Conservation (phyloP, 2,888 invertebrate genomes). For the Cybosia mesomella region DNA sequence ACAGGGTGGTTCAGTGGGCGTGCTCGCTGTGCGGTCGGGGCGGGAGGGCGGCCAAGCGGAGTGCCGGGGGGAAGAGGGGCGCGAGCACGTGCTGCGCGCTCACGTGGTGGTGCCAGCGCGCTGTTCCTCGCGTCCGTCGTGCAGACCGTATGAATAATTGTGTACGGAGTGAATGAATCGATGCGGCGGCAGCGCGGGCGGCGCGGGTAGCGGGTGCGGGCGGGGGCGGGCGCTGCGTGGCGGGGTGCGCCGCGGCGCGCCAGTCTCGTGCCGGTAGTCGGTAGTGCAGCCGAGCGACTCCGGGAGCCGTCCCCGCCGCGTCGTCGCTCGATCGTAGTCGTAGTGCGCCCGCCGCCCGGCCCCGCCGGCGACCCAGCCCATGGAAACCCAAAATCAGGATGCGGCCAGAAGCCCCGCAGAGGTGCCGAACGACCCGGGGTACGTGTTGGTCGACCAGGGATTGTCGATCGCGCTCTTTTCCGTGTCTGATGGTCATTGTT, state of each 20-base stretch:
- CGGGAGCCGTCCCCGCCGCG: slow-evolving; percentile 88
- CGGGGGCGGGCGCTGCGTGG: slow-evolving; percentile 73
- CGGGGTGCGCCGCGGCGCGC: slow-evolving; percentile 83
- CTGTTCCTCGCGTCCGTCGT: slow-evolving; percentile 72
- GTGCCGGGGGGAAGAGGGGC: slow-evolving; percentile 59
- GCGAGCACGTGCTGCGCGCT: slow-evolving; percentile 83
- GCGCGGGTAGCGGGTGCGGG: slow-evolving; percentile 62
- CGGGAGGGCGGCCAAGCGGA: slow-evolving; percentile 58
- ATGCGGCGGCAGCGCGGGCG: slow-evolving; percentile 77
- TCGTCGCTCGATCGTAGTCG: slow-evolving; percentile 87
- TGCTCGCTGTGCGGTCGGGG: slow-evolving; percentile 61
- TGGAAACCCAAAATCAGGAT: slow-evolving; percentile 94
- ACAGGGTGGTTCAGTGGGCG: slow-evolving; percentile 63
- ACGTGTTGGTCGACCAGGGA: slow-evolving; percentile 69
- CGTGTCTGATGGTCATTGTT: slow-evolving; percentile 81
- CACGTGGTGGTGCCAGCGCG: slow-evolving; percentile 81
- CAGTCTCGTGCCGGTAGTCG: slow-evolving; percentile 91
- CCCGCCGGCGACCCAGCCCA: slow-evolving; percentile 82
- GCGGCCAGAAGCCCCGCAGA: slow-evolving; percentile 94
- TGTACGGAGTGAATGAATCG: slow-evolving; percentile 86
- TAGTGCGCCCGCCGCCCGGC: slow-evolving; percentile 83
- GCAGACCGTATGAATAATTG: slow-evolving; percentile 85
- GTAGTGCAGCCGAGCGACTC: slow-evolving; percentile 89
- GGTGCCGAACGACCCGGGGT: slow-evolving; percentile 98
- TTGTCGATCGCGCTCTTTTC: slow-evolving; percentile 53